phyloP scores from a whole-genome alignment of 2,888 invertebrate genomes.

The Brenthis daphne region DNA sequence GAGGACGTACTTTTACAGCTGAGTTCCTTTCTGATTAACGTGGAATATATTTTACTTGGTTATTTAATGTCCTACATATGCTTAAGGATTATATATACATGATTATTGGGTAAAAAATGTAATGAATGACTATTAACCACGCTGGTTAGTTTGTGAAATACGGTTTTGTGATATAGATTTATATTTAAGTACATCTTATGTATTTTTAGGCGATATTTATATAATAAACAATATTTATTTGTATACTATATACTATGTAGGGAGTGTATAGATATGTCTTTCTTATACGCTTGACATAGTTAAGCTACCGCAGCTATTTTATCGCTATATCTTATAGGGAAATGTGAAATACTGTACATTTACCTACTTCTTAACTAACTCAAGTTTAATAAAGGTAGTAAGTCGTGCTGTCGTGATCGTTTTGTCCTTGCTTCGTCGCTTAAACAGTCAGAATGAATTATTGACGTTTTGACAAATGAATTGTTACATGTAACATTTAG shows the following conservation, averaged over 20 bases:
- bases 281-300: not conserved
- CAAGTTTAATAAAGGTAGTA: conserved; percentile 26
- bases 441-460: conserved; percentile 46
- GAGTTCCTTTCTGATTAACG: conserved; percentile 12
- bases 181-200: not conserved
- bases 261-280: too few relatives aligned
- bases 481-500: conserved; percentile 30
- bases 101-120: too few relatives aligned
- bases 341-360: conserved; percentile 6
- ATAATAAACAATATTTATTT: too few relatives aligned
- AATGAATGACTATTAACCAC: too few relatives aligned
- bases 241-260: too few relatives aligned
- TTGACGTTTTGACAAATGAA: conserved; percentile 56
- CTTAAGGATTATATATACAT: not conserved
- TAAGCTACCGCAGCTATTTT: not conserved
- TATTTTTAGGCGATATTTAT: too few relatives aligned
- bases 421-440: conserved; percentile 56
- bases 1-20: conserved; percentile 57
- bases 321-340: not conserved
- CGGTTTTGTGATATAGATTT: not conserved
- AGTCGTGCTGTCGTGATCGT: conserved; percentile 51
- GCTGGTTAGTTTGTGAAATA: too few relatives aligned
- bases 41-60: not conserved
- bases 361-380: conserved; percentile 23
- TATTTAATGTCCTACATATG: not conserved